Evolutionary conservation across 2,888 invertebrate species (phyloP), one percentile per base, ranked within the genome.

Genomic region (Busseola fusca): DNA sequence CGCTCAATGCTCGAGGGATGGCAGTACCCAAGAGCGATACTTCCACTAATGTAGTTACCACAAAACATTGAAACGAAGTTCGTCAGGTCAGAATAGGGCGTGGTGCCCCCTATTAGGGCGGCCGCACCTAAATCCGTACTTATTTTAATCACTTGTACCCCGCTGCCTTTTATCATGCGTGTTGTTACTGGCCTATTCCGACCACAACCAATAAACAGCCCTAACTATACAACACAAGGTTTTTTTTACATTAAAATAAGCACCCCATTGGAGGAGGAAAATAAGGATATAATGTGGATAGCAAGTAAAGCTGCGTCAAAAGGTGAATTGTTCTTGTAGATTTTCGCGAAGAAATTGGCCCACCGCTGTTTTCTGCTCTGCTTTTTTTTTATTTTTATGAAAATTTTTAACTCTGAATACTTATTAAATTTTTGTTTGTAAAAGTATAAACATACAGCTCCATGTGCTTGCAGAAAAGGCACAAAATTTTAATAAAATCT

Each of bases 101-200:
- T 87, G 90, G 89, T 85, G 82, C 84, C 84, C 85, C 86, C 90
- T 88, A 90, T 91, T 90, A 90, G 86, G 89, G 87, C 84, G 87
- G 90, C 93, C 93, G 91, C 93, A 88, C 93, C 93, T 91, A 93
- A 93, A 93, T 93, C 93, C 93, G 90, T 92, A 92, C 93, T 94
- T 93, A 94, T 93, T 94, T 94, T 94, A 94, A 94, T 94, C 94
- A 93, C 93, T 91, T 88, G 90, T 89, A 87, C 90, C 91, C 93
- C 89, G 90, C 91, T 90, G 91, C 90, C 91, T 91, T 91, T 91
- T 92, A 93, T 93, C 92, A 93, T 92, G 91, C 91, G 91, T 92
- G 91, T 89, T 88, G 86, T 89, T 91, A 90, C 91, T 91, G 87
- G 90, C 83, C 87, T 81, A 74, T 77, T 79, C 69, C 74, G 56